phyloP scores from a whole-genome alignment of 2,797 vertebrate genomes.

The Luscinia megarhynchos region DNA sequence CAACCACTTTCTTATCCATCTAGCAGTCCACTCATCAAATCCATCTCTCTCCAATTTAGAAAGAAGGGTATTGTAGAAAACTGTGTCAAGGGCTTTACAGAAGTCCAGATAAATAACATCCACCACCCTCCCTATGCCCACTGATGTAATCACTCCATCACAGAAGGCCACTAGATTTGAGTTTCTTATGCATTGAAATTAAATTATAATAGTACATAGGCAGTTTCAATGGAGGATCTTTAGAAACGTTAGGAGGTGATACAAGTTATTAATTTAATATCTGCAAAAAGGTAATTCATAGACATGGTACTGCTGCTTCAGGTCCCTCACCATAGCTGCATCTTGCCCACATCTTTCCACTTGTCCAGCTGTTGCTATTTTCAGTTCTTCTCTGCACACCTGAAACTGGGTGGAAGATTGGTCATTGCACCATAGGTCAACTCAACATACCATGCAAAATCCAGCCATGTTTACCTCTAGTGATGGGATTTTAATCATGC shows the following conservation, averaged over 20 bases:
- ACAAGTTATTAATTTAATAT: background rate
- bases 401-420: background rate
- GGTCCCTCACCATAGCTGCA: background rate
- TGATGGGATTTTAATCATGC: background rate
- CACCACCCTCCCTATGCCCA: background rate
- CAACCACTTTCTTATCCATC: background rate
- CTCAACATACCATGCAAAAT: background rate
- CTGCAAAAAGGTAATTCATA: background rate
- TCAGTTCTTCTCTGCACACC: background rate
- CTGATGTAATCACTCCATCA: background rate
- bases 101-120: background rate
- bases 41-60: background rate
- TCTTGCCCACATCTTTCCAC: background rate
- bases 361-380: background rate
- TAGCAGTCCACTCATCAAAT: background rate
- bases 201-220: background rate
- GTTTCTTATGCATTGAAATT: background rate
- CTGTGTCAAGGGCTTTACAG: rapidly evolving
- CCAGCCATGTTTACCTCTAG: background rate
- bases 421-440: background rate
- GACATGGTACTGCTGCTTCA: background rate
- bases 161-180: background rate
- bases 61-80: background rate
- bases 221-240: background rate
- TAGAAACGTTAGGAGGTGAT: background rate